Percentiles rank a stretch among this genome's conserved stretches.
Conservation (phyloP, 2,888 invertebrate genomes). For the Orgyia antiqua region DNA sequence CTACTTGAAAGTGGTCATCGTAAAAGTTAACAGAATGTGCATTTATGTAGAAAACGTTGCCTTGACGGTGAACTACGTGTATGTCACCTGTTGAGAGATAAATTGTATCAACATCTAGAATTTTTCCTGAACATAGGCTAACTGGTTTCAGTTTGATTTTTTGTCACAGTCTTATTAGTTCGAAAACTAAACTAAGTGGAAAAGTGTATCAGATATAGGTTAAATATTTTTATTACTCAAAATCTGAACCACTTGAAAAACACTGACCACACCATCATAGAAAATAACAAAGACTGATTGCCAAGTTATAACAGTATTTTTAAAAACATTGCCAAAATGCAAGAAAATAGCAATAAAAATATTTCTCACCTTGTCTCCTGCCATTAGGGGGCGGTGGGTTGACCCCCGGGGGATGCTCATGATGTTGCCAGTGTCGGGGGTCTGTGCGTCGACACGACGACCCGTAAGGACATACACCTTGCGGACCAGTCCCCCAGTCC, state of each 20-base stretch:
- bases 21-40: conserved; percentile 61
- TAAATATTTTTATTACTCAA: no score
- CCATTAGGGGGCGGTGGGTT: conserved; percentile 19
- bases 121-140: no score
- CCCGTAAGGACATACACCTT: conserved; percentile 79
- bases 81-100: conserved; percentile 41
- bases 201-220: no score
- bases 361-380: conserved; percentile 17
- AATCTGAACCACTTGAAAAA: no score
- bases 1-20: conserved; percentile 54
- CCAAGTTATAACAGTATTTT: no score
- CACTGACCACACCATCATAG: no score
- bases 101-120: conserved; percentile 1
- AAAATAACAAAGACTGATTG: no score
- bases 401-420: conserved; percentile 62
- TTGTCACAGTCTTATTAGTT: no score
- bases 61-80: conserved; percentile 48
- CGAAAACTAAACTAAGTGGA: no score
- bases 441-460: conserved; percentile 75
- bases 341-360: no score
- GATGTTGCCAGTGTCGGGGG: conserved; percentile 75
- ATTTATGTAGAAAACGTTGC: conserved; percentile 58
- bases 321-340: not conserved
- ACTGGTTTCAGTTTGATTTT: no score
- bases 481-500: conserved; percentile 72